These are phyloP conservation scores for Ctenicera cuprea DNA, from an alignment of 2,888 invertebrate species.

Conservation along the genomic window DNA sequence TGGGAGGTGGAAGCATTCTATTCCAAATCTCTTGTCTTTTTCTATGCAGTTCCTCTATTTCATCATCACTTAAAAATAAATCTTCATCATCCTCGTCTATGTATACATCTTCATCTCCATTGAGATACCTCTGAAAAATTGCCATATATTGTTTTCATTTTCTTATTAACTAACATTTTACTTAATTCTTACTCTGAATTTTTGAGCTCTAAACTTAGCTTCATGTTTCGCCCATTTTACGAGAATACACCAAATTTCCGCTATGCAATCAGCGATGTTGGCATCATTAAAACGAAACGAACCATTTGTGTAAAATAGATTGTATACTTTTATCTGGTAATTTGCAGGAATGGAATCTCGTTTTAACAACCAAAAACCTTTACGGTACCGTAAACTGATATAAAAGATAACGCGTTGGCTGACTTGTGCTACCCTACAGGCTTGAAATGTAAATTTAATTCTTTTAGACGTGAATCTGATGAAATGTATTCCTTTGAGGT, in stretches of 20 bases:
- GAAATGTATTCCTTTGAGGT: constrained; percentile 54
- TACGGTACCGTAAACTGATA: constrained; percentile 55
- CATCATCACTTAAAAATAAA: constrained; percentile 57
- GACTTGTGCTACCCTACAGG: constrained; percentile 55
- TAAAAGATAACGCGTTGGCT: constrained; percentile 55
- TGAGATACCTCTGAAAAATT: constrained; percentile 51
- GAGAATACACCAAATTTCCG: constrained; percentile 56
- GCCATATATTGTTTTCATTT: no score
- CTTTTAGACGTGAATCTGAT: constrained; percentile 55
- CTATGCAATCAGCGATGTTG: constrained; percentile 48
- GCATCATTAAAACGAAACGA: constrained; percentile 53
- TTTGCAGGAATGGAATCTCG: constrained; percentile 58
- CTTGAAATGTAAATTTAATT: constrained; percentile 61
- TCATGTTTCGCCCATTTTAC: constrained; percentile 56
- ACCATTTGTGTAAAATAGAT: constrained; percentile 49
- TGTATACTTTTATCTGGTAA: constrained; percentile 51
- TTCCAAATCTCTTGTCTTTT: constrained; percentile 51
- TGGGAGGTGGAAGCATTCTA: constrained; percentile 49
- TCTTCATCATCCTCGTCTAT: constrained; percentile 60
- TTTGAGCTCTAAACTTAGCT: constrained; percentile 54
- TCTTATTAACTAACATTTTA: no score
- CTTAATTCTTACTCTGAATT: constrained; percentile 14
- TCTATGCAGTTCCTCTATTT: constrained; percentile 51
- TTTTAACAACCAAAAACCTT: constrained; percentile 59
- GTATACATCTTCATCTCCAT: constrained; percentile 54